These are phyloP conservation scores for Trematocara macrostoma DNA, from an alignment of 2,113 vertebrate genomes.

Conservation along the genomic window DNA sequence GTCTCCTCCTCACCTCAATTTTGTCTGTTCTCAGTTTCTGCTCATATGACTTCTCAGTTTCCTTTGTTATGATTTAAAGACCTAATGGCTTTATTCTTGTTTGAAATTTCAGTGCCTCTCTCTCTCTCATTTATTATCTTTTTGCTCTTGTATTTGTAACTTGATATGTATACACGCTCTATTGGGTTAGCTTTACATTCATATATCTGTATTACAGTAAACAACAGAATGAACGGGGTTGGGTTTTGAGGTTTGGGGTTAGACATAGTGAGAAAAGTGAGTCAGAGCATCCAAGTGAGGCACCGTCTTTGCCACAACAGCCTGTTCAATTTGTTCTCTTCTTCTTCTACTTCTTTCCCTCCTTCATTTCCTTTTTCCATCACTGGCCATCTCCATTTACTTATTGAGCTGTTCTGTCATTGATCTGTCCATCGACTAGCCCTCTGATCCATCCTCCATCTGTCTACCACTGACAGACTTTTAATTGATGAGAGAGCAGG, in stretches of 20 bases:
- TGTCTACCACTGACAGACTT: slow-evolving; percentile 73
- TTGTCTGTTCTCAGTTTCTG: neutral
- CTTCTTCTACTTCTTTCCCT: slow-evolving; percentile 43
- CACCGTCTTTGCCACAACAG: slow-evolving; percentile 49
- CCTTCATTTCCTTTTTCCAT: slow-evolving; percentile 66
- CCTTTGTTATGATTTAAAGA: neutral
- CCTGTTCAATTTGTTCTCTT: slow-evolving; percentile 61
- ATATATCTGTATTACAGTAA: neutral
- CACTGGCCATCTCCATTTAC: slow-evolving; percentile 69
- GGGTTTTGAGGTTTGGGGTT: neutral
- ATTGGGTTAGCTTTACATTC: neutral
- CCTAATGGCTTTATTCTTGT: neutral
- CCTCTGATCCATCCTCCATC: slow-evolving; percentile 73
- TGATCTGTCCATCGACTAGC: slow-evolving; percentile 68
- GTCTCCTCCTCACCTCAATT: neutral
- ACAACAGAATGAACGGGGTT: neutral
- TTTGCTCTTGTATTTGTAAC: neutral
- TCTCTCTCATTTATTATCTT: neutral
- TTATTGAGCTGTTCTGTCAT: slow-evolving; percentile 72
- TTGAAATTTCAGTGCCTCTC: neutral
- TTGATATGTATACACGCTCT: neutral
- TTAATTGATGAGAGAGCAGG: slow-evolving; percentile 76
- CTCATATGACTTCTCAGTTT: neutral
- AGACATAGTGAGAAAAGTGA: neutral
- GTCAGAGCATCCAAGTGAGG: neutral